A percentile compares a stretch with the other conserved stretches of the same genome.
These are phyloP conservation scores for Xiphophorus couchianus DNA, from an alignment of 2,113 vertebrate species.

Conservation along the genomic window DNA sequence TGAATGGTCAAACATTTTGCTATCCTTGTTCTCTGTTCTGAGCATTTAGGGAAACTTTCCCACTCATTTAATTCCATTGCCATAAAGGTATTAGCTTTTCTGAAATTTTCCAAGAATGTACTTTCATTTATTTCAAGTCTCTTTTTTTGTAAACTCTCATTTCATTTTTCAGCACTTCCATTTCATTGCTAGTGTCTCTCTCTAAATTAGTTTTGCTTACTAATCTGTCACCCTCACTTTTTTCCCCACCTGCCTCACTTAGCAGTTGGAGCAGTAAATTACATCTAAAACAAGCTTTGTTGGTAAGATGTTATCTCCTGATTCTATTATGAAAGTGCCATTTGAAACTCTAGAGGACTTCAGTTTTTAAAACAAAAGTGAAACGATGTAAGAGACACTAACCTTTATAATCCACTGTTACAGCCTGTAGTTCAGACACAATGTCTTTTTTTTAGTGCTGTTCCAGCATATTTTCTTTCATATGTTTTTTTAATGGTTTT, in stretches of 20 bases:
- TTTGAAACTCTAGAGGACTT: constrained; percentile 10
- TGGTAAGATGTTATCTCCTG: constrained; percentile 41
- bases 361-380: constrained; percentile 5
- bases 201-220: constrained; percentile 53
- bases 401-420: constrained; percentile 5
- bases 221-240: constrained; percentile 43
- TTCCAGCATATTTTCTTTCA: too few species aligned
- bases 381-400: constrained; percentile 15
- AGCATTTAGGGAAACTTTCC: constrained; percentile 27
- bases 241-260: constrained; percentile 1
- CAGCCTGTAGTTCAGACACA: background rate
- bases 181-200: constrained; percentile 49
- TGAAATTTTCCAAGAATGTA: constrained; percentile 44
- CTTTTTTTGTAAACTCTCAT: constrained; percentile 46
- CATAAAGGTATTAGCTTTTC: constrained; percentile 68
- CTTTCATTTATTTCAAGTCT: constrained; percentile 48
- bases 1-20: background rate
- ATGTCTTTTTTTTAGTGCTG: too few species aligned
- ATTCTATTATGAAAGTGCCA: constrained; percentile 28
- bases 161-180: constrained; percentile 39
- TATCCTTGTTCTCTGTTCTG: constrained; percentile 12
- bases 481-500: too few species aligned
- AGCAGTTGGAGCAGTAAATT: constrained; percentile 25
- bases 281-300: constrained; percentile 32
- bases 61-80: constrained; percentile 42